A percentile compares a stretch with the other conserved stretches of the same genome.
Evolutionary conservation across 2,888 invertebrate genomes (phyloP).

Genomic region (Iphiclides podalirius): DNA sequence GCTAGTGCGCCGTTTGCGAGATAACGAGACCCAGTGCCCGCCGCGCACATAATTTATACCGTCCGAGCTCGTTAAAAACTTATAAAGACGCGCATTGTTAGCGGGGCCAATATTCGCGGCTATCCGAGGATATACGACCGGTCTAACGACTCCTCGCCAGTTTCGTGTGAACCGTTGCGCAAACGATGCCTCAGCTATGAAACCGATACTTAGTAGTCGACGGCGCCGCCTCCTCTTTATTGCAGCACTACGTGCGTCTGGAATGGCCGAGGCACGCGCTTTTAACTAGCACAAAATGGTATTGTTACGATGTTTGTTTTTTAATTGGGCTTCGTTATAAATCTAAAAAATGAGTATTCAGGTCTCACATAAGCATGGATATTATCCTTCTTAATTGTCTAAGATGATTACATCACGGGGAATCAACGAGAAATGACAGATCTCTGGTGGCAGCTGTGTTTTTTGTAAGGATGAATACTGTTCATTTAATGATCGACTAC

Average conservation of each 20-base stretch:
- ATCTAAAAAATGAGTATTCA: no score
- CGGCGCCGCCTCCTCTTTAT: conserved; percentile 15
- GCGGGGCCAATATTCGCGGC: conserved; percentile 76
- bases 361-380: no score
- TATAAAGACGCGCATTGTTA: conserved; percentile 81
- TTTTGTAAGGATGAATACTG: no score
- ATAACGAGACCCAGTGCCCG: conserved; percentile 77
- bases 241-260: conserved; percentile 5
- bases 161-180: conserved; percentile 46
- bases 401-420: no score
- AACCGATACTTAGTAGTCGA: conserved; percentile 35
- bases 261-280: not conserved
- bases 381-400: no score
- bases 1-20: conserved; percentile 75
- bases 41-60: conserved; percentile 78
- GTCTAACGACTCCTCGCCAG: conserved; percentile 62
- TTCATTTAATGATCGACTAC: no score
- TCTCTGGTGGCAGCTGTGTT: no score
- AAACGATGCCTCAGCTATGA: conserved; percentile 44
- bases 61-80: conserved; percentile 80
- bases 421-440: no score
- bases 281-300: conserved; percentile 1
- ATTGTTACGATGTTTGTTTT: no score
- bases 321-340: no score
- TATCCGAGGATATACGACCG: conserved; percentile 67